Base-by-base conservation (phyloP, 2,113 vertebrate genomes). In the Heliornis fulica region DNA sequence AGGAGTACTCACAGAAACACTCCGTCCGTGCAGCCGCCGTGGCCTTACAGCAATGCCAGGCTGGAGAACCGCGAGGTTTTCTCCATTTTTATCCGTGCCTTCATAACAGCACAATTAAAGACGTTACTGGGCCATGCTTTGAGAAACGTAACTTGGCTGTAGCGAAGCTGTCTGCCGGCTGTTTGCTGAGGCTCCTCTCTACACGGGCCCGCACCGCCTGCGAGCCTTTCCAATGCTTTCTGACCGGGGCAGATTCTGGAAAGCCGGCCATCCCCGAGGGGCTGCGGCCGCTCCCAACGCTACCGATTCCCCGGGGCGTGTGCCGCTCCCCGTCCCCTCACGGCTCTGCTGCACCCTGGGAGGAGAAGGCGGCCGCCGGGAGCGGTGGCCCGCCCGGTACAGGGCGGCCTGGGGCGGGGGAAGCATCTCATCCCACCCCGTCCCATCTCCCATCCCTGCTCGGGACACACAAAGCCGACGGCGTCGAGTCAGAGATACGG, bases 31-130 rank as follows among this genome's bases (percentile, higher is more conserved):
- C 8, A 6, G 76, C 69, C 66, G 34, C 54, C 22, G 40, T 10
- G 82, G 70, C 71, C 70, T 41, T 5, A n/a, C 45, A 46, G 46
- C 34, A 20, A 5, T 1, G 54, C n/a, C 85, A 40, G 64, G 34
- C 70, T 77, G 80, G 23, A 92, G 51, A 75, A 69, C 36, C 0
- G 10, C 19, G 46, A 21, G 46, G 46, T 81, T 64, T 68, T 56
- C 13, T 28, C 85, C 77, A 83, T 90, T 75, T 95, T 78, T 43
- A 86, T 90, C 64, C 20, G 68, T 5, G 46, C 31, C 64, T 81
- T 79, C 70, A 84, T 86, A 91, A 64, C 31, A 83, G 60, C 38
- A 5, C 51, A 91, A 85, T 64, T 45, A 56, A 88, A 93, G 68
- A 26, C 76, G 15, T 83, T 60, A 83, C 51, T 13, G 34, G 40